These are phyloP conservation scores for Muraenolepis orangiensis DNA, from an alignment of 2,797 vertebrate species.

Conservation along the genomic window DNA sequence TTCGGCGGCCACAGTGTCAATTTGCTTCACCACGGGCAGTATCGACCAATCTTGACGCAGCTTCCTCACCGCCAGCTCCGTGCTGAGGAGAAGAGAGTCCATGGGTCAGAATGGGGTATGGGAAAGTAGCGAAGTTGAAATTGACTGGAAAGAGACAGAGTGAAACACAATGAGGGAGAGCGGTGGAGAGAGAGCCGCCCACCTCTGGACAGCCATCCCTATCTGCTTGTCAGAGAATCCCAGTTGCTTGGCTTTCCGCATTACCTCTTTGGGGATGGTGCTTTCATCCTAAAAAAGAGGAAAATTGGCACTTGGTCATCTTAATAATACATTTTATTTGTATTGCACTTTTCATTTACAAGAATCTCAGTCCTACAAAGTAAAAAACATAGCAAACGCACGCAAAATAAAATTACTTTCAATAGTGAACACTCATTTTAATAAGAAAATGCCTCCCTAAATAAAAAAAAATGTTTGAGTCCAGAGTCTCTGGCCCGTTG, in stretches of 20 bases:
- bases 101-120: background rate
- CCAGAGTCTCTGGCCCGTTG: too few species aligned
- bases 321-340: too few species aligned
- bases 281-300: slow-evolving; percentile 62
- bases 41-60: slow-evolving; percentile 87
- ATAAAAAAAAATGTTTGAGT: too few species aligned
- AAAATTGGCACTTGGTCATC: background rate
- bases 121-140: background rate
- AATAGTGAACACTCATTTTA: too few species aligned
- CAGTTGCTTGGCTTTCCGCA: slow-evolving; percentile 89
- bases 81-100: slow-evolving; percentile 68
- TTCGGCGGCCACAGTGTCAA: slow-evolving; percentile 94
- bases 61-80: slow-evolving; percentile 91
- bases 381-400: too few species aligned
- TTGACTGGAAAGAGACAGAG: background rate
- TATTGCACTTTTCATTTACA: too few species aligned
- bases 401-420: too few species aligned
- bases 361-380: too few species aligned
- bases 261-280: slow-evolving; percentile 76
- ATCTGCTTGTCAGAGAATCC: slow-evolving; percentile 99
- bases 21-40: slow-evolving; percentile 93
- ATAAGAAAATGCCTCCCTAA: too few species aligned
- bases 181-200: slow-evolving; percentile 7
- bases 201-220: slow-evolving; percentile 91
- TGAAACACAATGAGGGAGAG: background rate